Evolutionary conservation across 2,888 invertebrate species (phyloP).

Genomic region (Fragum sueziense): DNA sequence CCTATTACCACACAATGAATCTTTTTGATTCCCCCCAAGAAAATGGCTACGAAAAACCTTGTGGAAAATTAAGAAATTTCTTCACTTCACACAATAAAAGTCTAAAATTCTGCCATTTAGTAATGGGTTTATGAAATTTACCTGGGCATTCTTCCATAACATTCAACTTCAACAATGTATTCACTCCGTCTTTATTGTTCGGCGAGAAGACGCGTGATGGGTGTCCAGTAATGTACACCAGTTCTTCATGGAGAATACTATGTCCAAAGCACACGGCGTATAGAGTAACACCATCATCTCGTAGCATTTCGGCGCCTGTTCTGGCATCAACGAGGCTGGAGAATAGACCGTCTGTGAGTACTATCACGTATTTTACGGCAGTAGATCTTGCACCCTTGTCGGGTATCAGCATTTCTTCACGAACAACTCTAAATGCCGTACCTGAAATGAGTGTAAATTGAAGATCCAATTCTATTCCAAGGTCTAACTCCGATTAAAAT

Average conservation of each 20-base stretch:
- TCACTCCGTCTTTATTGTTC: conserved; percentile 5
- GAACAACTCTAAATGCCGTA: not conserved
- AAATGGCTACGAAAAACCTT: no score
- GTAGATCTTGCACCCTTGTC: not conserved
- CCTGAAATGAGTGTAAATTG: no score
- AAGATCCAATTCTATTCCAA: no score
- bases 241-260: conserved; percentile 23
- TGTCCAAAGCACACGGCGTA: conserved; percentile 22
- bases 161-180: conserved; percentile 11
- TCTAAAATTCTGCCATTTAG: no score
- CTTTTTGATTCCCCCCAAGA: no score
- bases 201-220: conserved; percentile 11
- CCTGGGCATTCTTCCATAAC: conserved; percentile 14
- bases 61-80: no score
- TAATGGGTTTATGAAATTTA: no score
- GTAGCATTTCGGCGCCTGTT: conserved; percentile 12
- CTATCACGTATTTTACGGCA: conserved; percentile 16
- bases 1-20: no score
- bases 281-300: conserved; percentile 3
- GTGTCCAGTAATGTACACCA: conserved; percentile 20
- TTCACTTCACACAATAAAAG: no score
- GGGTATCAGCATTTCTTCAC: not conserved
- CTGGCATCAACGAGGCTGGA: not conserved
- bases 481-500: no score
- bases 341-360: conserved; percentile 26